Percentiles rank a stretch among this genome's conserved stretches.
These are phyloP conservation scores for Sanderia malayensis DNA, from an alignment of 30 jellyfish, hydroid and myxozoan species.

Conservation along the genomic window DNA sequence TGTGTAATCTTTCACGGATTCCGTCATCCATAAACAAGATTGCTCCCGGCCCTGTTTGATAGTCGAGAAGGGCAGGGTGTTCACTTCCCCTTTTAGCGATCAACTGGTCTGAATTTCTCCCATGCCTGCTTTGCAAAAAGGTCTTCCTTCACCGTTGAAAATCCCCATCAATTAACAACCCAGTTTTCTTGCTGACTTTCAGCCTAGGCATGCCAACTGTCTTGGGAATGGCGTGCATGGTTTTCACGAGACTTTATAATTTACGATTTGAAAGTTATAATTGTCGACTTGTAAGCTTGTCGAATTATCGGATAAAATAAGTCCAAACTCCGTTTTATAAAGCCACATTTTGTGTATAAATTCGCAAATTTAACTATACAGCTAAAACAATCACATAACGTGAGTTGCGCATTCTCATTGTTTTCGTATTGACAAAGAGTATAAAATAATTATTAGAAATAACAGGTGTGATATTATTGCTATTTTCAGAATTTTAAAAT, in stretches of 20 bases:
- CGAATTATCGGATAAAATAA: too few relatives aligned
- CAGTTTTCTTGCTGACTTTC: conserved; percentile 9
- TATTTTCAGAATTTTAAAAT: not conserved
- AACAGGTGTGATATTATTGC: not conserved
- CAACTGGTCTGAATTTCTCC: conserved; percentile 6
- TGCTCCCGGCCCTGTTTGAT: conserved; percentile 36
- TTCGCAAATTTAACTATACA: too few relatives aligned
- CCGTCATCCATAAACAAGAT: not conserved
- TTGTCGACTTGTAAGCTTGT: too few relatives aligned
- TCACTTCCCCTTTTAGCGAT: conserved; percentile 34
- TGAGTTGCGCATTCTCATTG: too few relatives aligned
- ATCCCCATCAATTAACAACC: not conserved
- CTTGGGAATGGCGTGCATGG: too few relatives aligned
- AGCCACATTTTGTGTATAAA: too few relatives aligned
- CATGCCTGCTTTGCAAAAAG: not conserved
- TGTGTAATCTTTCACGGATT: not conserved
- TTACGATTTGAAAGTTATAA: too few relatives aligned
- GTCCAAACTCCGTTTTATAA: too few relatives aligned
- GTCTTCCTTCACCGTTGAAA: not conserved
- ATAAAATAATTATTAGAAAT: not conserved
- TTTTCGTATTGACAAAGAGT: too few relatives aligned
- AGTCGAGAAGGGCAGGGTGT: conserved; percentile 36
- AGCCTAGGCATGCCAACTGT: conserved; percentile 2
- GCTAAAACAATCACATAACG: too few relatives aligned
- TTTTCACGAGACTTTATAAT: too few relatives aligned